phyloP scores from a whole-genome alignment of 1,140 invertebrate genomes.

The Helicoverpa armigera region DNA sequence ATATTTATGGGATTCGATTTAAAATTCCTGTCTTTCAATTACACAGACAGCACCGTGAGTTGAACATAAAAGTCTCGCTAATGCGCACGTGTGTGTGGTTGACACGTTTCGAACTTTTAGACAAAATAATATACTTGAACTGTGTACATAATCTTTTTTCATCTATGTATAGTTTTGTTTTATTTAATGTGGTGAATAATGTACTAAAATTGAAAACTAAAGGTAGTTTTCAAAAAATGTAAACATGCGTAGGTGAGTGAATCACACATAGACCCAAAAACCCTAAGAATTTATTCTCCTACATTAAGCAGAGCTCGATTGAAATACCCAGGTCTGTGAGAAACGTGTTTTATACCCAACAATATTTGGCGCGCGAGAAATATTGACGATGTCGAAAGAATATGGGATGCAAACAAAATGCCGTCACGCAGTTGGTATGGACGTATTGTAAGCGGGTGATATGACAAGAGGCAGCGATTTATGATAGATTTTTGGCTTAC shows the following conservation, averaged over 20 bases:
- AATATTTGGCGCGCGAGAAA: slow-evolving; percentile 39
- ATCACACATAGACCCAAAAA: too few species aligned
- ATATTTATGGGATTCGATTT: not conserved
- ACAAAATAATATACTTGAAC: too few species aligned
- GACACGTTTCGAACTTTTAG: too few species aligned
- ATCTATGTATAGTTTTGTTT: too few species aligned
- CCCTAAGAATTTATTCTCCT: slow-evolving; percentile 21
- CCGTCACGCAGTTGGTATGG: slow-evolving; percentile 45
- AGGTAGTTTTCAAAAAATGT: too few species aligned
- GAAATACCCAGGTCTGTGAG: slow-evolving; percentile 34
- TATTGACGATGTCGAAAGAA: slow-evolving; percentile 43
- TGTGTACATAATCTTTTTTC: too few species aligned
- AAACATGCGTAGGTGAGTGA: too few species aligned
- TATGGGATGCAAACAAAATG: slow-evolving; percentile 49
- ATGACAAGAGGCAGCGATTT: not conserved
- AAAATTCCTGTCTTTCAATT: not conserved
- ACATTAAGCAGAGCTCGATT: slow-evolving; percentile 35
- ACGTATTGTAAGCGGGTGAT: slow-evolving; percentile 2
- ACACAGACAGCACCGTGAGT: too few species aligned
- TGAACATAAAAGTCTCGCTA: too few species aligned
- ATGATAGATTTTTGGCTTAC: not conserved
- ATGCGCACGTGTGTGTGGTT: too few species aligned
- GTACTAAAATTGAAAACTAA: too few species aligned
- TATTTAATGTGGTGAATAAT: too few species aligned
- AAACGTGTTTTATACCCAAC: slow-evolving; percentile 30